These are phyloP conservation scores for Heliconius ethilla DNA, from an alignment of 2,888 invertebrate species.

Conservation along the genomic window DNA sequence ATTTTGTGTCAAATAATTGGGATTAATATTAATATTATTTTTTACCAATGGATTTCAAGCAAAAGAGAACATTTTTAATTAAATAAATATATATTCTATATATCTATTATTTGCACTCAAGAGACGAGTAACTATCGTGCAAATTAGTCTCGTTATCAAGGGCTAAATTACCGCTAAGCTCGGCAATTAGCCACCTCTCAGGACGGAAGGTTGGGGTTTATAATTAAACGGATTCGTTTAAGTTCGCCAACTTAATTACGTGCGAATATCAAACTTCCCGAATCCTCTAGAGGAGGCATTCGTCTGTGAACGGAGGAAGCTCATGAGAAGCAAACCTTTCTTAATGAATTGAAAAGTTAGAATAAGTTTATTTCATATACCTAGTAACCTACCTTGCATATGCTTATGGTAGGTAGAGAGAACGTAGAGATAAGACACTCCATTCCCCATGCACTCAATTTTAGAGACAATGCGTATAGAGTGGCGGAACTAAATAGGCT, in stretches of 20 bases:
- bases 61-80: neutral
- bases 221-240: constrained; percentile 68
- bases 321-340: neutral
- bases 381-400: too few relatives aligned
- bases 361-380: too few relatives aligned
- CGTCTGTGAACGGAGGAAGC: neutral
- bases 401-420: neutral
- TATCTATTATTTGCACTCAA: constrained; percentile 1
- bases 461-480: neutral
- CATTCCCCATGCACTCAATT: neutral
- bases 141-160: constrained; percentile 45
- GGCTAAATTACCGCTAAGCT: constrained; percentile 51
- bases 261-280: constrained; percentile 39
- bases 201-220: constrained; percentile 54
- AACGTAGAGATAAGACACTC: neutral
- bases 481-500: neutral
- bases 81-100: neutral
- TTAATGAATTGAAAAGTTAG: neutral
- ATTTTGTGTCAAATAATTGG: too few relatives aligned
- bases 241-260: constrained; percentile 59
- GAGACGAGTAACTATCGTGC: constrained; percentile 34
- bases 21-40: too few relatives aligned
- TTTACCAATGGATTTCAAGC: neutral
- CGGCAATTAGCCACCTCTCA: constrained; percentile 59
- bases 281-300: neutral